Percentiles rank a stretch among this genome's conserved stretches.
Conservation (phyloP, 2,113 vertebrate species). For the Centropus unirufus region DNA sequence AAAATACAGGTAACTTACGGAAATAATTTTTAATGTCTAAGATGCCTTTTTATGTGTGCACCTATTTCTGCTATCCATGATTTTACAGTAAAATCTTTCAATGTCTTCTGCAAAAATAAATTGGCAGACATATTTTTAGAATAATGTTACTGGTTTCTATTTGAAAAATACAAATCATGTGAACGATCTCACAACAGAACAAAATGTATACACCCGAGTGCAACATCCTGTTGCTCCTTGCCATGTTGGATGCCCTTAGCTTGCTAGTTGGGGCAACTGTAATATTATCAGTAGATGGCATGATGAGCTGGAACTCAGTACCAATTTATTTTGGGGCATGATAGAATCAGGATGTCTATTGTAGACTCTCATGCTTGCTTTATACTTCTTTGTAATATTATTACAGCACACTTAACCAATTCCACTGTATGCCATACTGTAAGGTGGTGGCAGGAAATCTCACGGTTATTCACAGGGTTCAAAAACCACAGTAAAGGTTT, state of each 20-base stretch:
- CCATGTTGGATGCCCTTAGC: not conserved
- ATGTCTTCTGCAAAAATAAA: not conserved
- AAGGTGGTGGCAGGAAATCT: not conserved
- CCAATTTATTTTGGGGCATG: not conserved
- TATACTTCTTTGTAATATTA: not conserved
- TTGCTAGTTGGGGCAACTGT: not conserved
- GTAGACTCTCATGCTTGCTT: not conserved
- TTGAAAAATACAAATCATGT: not conserved
- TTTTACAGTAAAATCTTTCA: not conserved
- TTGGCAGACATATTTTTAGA: not conserved
- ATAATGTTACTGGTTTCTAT: not conserved
- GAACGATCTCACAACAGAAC: not conserved
- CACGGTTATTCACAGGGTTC: not conserved
- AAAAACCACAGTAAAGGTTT: conserved; percentile 24
- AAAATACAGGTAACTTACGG: not conserved
- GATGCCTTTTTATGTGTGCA: not conserved
- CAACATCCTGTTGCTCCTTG: not conserved
- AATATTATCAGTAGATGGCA: not conserved
- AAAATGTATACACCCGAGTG: not conserved
- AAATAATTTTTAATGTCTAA: not conserved
- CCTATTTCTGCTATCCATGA: not conserved
- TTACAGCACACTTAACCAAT: not conserved
- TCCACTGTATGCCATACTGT: not conserved
- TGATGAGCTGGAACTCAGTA: not conserved
- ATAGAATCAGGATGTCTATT: not conserved